phyloP scores from a whole-genome alignment of 2,888 invertebrate species.

The Caenorhabditis sp. region DNA sequence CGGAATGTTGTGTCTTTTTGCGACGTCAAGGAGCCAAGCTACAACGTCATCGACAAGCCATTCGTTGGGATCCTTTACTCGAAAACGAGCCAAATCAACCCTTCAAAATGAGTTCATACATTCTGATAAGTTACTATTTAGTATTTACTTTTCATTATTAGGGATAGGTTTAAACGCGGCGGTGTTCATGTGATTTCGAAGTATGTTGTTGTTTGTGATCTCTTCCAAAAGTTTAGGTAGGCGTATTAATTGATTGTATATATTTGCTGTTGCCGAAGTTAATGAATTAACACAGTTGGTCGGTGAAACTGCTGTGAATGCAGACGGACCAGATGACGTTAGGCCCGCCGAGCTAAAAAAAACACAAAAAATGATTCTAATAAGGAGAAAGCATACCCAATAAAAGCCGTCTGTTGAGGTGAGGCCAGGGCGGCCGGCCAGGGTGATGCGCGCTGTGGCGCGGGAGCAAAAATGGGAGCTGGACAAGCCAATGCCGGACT shows the following conservation, averaged over 20 bases:
- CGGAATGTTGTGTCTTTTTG: conserved; percentile 78
- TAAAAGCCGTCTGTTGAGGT: conserved; percentile 50
- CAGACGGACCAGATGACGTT: conserved; percentile 67
- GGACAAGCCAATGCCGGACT: conserved; percentile 74
- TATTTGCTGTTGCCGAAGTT: conserved; percentile 43
- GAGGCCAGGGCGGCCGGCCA: conserved; percentile 67
- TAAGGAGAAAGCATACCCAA: conserved; percentile 34
- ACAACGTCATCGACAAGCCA: conserved; percentile 82
- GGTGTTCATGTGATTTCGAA: conserved; percentile 72
- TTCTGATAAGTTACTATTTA: too few relatives aligned
- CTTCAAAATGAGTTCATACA: too few relatives aligned
- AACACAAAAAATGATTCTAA: too few relatives aligned
- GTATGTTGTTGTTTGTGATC: conserved; percentile 66
- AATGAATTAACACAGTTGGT: conserved; percentile 35
- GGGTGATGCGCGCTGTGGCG: conserved; percentile 65
- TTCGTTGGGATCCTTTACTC: conserved; percentile 81
- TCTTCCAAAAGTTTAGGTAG: conserved; percentile 68
- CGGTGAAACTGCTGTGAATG: conserved; percentile 72
- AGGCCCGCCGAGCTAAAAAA: conserved; percentile 65
- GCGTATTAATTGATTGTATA: conserved; percentile 75
- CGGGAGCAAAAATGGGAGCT: conserved; percentile 67
- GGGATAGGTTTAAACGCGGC: conserved; percentile 80
- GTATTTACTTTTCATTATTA: conserved; percentile 76
- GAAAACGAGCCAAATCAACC: conserved; percentile 81
- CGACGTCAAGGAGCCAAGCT: conserved; percentile 82